Percentiles rank a stretch among this genome's conserved stretches.
phyloP scores from a whole-genome alignment of 2,797 vertebrate species.

The Ibycter americanus region DNA sequence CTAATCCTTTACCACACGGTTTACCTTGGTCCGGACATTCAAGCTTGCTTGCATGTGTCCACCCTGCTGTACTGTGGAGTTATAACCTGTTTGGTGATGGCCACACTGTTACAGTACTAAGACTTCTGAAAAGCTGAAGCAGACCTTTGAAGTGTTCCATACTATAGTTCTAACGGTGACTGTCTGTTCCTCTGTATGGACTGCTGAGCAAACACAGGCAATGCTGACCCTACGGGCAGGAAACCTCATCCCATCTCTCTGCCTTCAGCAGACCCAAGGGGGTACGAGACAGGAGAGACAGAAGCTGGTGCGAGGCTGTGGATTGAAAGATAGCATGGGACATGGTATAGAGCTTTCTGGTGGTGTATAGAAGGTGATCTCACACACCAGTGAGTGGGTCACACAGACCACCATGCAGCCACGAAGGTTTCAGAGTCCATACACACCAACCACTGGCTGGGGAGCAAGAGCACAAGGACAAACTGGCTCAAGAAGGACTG shows the following conservation, averaged over 20 bases:
- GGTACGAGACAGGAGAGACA: neutral
- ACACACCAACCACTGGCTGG: neutral
- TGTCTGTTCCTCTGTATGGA: neutral
- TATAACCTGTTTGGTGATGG: neutral
- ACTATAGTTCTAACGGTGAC: neutral
- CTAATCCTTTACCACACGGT: neutral
- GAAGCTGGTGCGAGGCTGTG: neutral
- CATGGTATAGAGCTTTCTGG: neutral
- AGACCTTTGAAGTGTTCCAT: neutral
- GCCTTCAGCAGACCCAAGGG: neutral
- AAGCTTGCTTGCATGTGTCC: neutral
- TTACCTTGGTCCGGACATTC: neutral
- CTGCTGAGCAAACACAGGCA: neutral
- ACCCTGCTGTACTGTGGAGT: neutral
- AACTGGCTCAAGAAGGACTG: neutral
- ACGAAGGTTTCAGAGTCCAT: neutral
- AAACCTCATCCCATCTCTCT: neutral
- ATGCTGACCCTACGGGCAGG: neutral
- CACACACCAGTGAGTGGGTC: fast-evolving
- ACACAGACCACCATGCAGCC: neutral
- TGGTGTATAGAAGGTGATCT: neutral
- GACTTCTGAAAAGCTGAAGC: neutral
- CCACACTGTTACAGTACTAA: neutral
- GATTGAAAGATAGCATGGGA: neutral
- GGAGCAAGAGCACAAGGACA: neutral